A percentile compares a stretch with the other conserved stretches of the same genome.
Evolutionary conservation across 1,140 invertebrate genomes (phyloP).

Genomic region (Macrosteles quadrilineatus): DNA sequence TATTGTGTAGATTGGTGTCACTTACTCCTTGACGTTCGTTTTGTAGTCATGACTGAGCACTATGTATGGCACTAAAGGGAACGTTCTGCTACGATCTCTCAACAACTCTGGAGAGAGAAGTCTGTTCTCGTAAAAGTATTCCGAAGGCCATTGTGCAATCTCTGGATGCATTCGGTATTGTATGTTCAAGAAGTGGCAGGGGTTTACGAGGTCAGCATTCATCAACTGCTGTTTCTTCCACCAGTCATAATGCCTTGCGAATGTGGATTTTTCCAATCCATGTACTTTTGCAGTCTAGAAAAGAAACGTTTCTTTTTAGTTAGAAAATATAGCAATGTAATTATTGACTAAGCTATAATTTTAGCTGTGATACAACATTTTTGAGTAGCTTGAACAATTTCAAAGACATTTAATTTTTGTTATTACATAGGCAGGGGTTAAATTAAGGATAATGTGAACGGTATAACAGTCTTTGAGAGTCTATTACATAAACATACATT

Average conservation of each 20-base stretch:
- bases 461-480: too few species aligned
- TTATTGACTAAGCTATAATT: background rate
- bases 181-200: conserved; percentile 61
- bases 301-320: background rate
- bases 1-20: too few species aligned
- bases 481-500: too few species aligned
- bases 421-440: background rate
- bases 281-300: conserved; percentile 53
- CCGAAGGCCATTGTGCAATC: conserved; percentile 73
- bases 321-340: background rate
- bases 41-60: conserved; percentile 54
- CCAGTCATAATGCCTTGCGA: conserved; percentile 59
- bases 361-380: too few species aligned
- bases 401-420: too few species aligned
- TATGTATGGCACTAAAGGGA: conserved; percentile 55
- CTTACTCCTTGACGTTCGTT: background rate
- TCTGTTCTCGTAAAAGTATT: conserved; percentile 70
- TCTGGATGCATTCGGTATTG: conserved; percentile 89
- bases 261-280: conserved; percentile 64
- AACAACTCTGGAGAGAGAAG: conserved; percentile 46
- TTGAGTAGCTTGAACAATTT: too few species aligned
- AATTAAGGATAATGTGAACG: background rate
- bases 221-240: conserved; percentile 48
- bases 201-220: conserved; percentile 39
- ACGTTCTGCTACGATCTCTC: conserved; percentile 17